These are phyloP conservation scores for Rhizoglyphus robini DNA, from an alignment of 1,140 invertebrate species.

Conservation along the genomic window DNA sequence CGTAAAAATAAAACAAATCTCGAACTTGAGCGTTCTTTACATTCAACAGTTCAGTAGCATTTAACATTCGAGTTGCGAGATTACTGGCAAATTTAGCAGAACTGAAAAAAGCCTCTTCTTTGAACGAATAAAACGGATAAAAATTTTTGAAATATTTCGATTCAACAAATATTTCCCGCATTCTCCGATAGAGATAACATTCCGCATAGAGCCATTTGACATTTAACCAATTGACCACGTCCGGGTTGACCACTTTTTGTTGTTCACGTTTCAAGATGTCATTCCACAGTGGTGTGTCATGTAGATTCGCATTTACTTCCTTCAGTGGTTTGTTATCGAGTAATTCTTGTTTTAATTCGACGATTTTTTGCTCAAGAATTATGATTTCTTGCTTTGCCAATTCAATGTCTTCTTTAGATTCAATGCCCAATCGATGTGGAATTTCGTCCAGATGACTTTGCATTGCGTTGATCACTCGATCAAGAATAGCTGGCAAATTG, in stretches of 20 bases:
- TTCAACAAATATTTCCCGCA: slow-evolving; percentile 58
- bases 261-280: slow-evolving; percentile 35
- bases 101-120: slow-evolving; percentile 45
- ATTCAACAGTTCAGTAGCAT: not conserved
- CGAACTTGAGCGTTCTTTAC: not conserved
- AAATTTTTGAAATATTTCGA: slow-evolving; percentile 44
- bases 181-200: slow-evolving; percentile 78
- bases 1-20: not conserved
- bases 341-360: slow-evolving; percentile 77
- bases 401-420: slow-evolving; percentile 29
- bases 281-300: slow-evolving; percentile 50
- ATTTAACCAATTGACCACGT: slow-evolving; percentile 54
- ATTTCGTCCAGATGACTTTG: too few relatives aligned
- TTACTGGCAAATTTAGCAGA: slow-evolving; percentile 28
- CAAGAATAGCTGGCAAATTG: slow-evolving; percentile 73
- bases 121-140: slow-evolving; percentile 64
- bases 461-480: slow-evolving; percentile 73
- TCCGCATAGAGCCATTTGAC: slow-evolving; percentile 74
- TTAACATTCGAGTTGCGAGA: not conserved
- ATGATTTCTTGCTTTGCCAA: slow-evolving; percentile 56
- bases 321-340: slow-evolving; percentile 71
- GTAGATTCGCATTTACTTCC: slow-evolving; percentile 29
- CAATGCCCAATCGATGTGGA: too few relatives aligned
- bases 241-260: slow-evolving; percentile 31
- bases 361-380: slow-evolving; percentile 55